phyloP scores from a whole-genome alignment of 2,113 vertebrate genomes.

The Ailurus styani region DNA sequence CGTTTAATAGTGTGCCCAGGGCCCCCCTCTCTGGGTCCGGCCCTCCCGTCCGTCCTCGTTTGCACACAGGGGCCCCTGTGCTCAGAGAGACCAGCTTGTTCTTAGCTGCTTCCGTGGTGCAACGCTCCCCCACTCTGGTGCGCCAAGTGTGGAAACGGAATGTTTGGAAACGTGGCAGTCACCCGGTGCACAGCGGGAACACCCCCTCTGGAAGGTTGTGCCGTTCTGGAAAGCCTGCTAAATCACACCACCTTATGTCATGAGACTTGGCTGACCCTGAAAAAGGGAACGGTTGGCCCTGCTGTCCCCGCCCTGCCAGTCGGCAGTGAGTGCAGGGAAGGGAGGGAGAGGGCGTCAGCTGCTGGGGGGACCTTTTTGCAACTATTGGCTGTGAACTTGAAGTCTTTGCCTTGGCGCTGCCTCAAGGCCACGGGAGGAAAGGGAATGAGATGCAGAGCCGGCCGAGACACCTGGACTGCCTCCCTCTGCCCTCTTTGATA shows the following conservation, averaged over 20 bases:
- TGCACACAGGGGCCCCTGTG: not conserved
- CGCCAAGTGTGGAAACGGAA: not conserved
- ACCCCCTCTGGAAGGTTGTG: not conserved
- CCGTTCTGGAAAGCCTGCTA: not conserved
- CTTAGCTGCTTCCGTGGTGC: not conserved
- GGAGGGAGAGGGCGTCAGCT: rapidly evolving
- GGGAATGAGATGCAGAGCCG: rapidly evolving
- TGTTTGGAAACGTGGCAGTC: not conserved
- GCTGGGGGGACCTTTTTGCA: not conserved
- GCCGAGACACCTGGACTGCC: not conserved
- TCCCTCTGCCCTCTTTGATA: not conserved
- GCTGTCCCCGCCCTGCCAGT: not conserved
- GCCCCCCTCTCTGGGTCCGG: not conserved
- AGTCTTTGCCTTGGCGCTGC: rapidly evolving
- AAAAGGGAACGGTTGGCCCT: not conserved
- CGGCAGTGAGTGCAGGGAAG: too few relatives aligned
- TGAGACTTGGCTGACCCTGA: not conserved
- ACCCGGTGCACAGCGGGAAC: not conserved
- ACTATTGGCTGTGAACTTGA: rapidly evolving
- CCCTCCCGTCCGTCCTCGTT: not conserved
- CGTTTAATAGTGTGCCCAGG: rapidly evolving
- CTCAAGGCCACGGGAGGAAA: not conserved
- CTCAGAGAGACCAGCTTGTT: not conserved
- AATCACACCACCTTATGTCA: not conserved
- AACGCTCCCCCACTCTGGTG: rapidly evolving